These are phyloP conservation scores for Polyommatus iphigenia DNA, from an alignment of 2,888 invertebrate species.

Conservation along the genomic window DNA sequence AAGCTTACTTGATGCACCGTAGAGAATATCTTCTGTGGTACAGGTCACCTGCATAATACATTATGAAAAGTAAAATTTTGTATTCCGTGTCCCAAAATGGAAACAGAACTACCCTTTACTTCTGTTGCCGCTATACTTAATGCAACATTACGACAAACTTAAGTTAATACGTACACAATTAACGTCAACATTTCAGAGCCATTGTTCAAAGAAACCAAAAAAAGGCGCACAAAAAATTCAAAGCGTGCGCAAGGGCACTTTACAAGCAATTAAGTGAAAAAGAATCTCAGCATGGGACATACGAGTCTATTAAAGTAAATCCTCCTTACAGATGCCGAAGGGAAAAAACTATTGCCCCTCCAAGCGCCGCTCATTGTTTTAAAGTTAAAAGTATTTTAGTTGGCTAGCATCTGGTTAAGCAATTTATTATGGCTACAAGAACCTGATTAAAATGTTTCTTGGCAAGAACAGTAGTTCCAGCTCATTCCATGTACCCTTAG, in stretches of 20 bases:
- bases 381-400: conserved; percentile 25
- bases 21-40: no score
- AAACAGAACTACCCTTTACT: no score
- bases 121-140: background rate
- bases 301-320: conserved; percentile 28
- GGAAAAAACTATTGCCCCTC: conserved; percentile 18
- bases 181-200: background rate
- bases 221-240: conserved; percentile 11
- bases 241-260: conserved; percentile 18
- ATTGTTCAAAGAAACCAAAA: conserved; percentile 4
- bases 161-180: background rate
- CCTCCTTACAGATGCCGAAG: conserved; percentile 18
- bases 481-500: background rate
- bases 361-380: conserved; percentile 24
- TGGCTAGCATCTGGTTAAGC: conserved; percentile 21
- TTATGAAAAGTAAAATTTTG: no score
- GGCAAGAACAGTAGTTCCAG: background rate
- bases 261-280: conserved; percentile 29
- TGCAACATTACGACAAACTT: background rate
- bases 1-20: no score
- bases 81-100: no score
- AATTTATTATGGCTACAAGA: conserved; percentile 1
- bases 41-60: no score
- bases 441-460: conserved; percentile 19
- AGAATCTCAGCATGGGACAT: conserved; percentile 27